Conservation (phyloP, 2,113 vertebrate genomes). For the Bujurquina vittata region DNA sequence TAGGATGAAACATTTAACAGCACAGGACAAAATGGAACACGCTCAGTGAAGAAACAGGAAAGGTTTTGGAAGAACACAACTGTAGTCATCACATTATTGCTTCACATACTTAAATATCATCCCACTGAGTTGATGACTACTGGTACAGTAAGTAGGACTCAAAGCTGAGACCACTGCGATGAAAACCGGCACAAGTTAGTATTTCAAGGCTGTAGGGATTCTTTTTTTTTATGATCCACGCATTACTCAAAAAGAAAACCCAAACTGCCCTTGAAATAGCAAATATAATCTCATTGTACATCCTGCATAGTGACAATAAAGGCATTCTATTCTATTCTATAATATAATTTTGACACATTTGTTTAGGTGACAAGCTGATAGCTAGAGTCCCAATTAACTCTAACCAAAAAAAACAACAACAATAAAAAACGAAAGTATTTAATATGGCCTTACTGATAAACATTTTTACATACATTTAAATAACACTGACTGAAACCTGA, state of each 20-base stretch:
- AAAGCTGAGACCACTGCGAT: not conserved
- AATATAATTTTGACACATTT: too few relatives aligned
- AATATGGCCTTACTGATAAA: not conserved
- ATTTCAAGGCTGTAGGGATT: not conserved
- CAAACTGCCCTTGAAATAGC: not conserved
- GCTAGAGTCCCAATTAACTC: not conserved
- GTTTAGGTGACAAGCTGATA: not conserved
- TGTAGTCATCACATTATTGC: not conserved
- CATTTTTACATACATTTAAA: not conserved
- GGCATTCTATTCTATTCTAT: too few relatives aligned
- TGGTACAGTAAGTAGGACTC: not conserved
- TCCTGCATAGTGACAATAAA: too few relatives aligned
- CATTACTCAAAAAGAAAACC: too few relatives aligned
- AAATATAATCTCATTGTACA: too few relatives aligned
- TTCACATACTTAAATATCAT: not conserved
- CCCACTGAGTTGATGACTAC: not conserved
- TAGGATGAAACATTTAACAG: constrained; percentile 84
- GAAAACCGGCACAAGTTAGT: not conserved
- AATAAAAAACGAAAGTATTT: too few relatives aligned
- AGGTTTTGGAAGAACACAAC: constrained; percentile 43
- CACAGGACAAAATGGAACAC: constrained; percentile 82
- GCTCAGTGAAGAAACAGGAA: constrained; percentile 79
- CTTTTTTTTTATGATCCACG: too few relatives aligned
- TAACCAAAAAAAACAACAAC: not conserved
- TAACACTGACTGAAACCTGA: not conserved